phyloP scores from a whole-genome alignment of 2,888 invertebrate species.

The Oxystoma pomonae region DNA sequence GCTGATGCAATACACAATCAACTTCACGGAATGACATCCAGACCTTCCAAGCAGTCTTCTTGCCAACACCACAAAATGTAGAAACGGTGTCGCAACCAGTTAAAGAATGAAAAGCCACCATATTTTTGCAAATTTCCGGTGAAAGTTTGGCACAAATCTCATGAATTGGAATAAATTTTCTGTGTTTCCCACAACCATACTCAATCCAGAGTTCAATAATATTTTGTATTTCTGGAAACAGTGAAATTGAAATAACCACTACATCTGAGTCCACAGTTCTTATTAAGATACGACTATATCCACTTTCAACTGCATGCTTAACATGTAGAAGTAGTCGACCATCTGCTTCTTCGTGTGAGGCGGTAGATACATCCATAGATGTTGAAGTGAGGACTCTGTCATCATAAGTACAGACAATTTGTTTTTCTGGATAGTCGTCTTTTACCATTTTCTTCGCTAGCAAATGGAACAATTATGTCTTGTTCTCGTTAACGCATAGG shows the following conservation, averaged over 20 bases:
- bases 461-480: conserved; percentile 1
- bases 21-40: conserved; percentile 2
- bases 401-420: conserved; percentile 5
- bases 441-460: conserved; percentile 6
- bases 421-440: not conserved
- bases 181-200: too few relatives aligned
- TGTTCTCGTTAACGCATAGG: conserved; percentile 1
- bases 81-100: conserved; percentile 8
- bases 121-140: not conserved
- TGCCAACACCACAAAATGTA: conserved; percentile 6
- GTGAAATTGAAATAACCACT: conserved; percentile 6
- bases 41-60: not conserved
- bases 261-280: conserved; percentile 9
- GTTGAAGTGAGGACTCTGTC: conserved; percentile 11
- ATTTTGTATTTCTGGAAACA: too few relatives aligned
- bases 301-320: conserved; percentile 13
- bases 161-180: too few relatives aligned
- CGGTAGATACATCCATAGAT: too few relatives aligned
- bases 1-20: conserved; percentile 4
- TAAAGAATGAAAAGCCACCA: conserved; percentile 6
- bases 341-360: conserved; percentile 15
- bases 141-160: not conserved
- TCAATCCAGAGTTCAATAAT: too few relatives aligned
- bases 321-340: conserved; percentile 10
- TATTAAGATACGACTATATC: conserved; percentile 7